Conservation (phyloP, 2,113 vertebrate genomes). For the Panthera leo region DNA sequence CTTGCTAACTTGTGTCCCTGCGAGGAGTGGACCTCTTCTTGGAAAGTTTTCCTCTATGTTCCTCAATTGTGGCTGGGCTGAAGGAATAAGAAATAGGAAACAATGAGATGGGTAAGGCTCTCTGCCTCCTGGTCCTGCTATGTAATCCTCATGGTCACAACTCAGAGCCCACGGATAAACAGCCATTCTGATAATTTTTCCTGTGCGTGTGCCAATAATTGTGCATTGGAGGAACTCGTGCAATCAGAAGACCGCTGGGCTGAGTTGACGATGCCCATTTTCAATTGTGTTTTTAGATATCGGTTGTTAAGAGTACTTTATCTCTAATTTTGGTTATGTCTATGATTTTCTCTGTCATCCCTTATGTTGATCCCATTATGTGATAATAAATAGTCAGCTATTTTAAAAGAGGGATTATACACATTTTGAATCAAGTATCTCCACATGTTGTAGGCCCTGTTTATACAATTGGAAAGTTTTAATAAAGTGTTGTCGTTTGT, state of each 20-base stretch:
- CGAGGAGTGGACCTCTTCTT: neutral
- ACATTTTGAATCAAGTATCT: neutral
- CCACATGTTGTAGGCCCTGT: neutral
- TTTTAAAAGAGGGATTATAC: neutral
- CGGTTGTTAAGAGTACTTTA: neutral
- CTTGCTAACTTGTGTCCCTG: neutral
- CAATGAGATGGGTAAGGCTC: neutral
- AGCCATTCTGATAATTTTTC: neutral
- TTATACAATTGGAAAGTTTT: neutral
- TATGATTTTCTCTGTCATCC: neutral
- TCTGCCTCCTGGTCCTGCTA: neutral
- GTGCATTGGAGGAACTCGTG: neutral
- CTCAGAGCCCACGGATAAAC: neutral
- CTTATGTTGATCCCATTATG: neutral
- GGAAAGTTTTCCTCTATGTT: neutral
- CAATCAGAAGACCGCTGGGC: neutral
- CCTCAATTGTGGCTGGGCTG: neutral
- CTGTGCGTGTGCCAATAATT: too few relatives aligned
- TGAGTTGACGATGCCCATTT: neutral
- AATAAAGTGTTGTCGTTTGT: neutral
- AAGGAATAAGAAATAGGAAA: neutral
- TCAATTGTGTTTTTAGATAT: neutral
- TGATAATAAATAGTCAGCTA: too few relatives aligned
- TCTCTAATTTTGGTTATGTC: neutral
- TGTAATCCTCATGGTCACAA: neutral